Conservation (phyloP, 2,797 vertebrate species). For the Microtus agrestis region DNA sequence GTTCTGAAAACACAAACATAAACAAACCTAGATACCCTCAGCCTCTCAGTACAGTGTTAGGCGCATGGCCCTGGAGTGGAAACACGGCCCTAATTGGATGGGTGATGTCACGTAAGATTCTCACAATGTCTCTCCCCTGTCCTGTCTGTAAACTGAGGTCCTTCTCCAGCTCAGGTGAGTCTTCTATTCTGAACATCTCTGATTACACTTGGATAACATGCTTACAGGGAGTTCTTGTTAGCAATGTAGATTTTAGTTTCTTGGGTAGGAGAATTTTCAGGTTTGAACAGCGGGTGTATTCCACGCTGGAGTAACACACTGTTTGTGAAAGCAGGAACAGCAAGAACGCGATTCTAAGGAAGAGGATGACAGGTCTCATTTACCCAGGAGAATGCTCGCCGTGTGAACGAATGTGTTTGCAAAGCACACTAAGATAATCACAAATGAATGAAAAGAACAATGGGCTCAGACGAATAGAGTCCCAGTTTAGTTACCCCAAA, state of each 20-base stretch:
- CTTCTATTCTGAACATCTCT: background rate
- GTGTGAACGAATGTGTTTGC: background rate
- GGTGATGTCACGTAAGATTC: background rate
- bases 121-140: background rate
- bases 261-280: background rate
- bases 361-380: background rate
- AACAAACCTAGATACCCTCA: slow-evolving; percentile 39
- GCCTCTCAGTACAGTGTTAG: background rate
- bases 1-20: slow-evolving; percentile 65
- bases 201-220: background rate
- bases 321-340: background rate
- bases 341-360: background rate
- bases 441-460: background rate
- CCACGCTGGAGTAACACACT: background rate
- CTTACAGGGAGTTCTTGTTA: background rate
- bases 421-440: fast-evolving
- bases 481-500: background rate
- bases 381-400: background rate
- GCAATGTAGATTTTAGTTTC: background rate
- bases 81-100: background rate
- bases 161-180: background rate
- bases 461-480: background rate
- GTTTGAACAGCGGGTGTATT: background rate
- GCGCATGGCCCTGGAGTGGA: background rate
- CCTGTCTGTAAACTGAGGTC: background rate